A percentile compares a stretch with the other conserved stretches of the same genome.
These are phyloP conservation scores for Megastigmus dorsalis DNA, from an alignment of 2,888 invertebrate genomes.

Conservation along the genomic window DNA sequence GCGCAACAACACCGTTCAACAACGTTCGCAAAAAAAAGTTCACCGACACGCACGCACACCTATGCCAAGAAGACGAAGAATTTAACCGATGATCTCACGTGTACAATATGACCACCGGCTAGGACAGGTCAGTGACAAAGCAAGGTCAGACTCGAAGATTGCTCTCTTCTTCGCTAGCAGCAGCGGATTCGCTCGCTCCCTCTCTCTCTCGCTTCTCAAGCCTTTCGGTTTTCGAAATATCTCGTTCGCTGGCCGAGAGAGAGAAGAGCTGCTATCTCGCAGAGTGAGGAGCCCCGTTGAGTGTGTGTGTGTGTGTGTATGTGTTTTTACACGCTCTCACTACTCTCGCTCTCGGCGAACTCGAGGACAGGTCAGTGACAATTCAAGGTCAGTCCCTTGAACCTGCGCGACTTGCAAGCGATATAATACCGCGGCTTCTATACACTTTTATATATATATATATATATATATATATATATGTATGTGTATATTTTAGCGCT, in stretches of 20 bases:
- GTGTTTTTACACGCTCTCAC: not conserved
- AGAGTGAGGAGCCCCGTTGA: too few species aligned
- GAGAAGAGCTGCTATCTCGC: too few species aligned
- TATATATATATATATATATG: too few species aligned
- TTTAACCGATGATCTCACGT: not conserved
- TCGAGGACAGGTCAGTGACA: constrained; percentile 61
- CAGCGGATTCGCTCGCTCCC: too few species aligned
- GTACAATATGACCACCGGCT: constrained; percentile 54
- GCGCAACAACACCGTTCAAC: not conserved
- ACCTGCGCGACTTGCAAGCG: constrained; percentile 50
- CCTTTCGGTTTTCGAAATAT: constrained; percentile 27
- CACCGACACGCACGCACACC: not conserved
- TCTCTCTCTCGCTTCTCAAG: constrained; percentile 41
- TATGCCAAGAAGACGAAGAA: too few species aligned
- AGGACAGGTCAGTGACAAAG: constrained; percentile 74
- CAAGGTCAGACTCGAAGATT: constrained; percentile 69
- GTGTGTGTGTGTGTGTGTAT: too few species aligned
- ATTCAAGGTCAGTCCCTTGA: constrained; percentile 59
- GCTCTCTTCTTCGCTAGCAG: too few species aligned
- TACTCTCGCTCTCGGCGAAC: constrained; percentile 35
- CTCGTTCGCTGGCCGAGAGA: too few species aligned
- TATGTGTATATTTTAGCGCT: not conserved
- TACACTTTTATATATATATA: too few species aligned
- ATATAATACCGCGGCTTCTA: too few species aligned
- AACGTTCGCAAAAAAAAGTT: not conserved